phyloP scores from a whole-genome alignment of 37 sponge, comb jelly and placozoan genomes.

The Haliclona indistincta region DNA sequence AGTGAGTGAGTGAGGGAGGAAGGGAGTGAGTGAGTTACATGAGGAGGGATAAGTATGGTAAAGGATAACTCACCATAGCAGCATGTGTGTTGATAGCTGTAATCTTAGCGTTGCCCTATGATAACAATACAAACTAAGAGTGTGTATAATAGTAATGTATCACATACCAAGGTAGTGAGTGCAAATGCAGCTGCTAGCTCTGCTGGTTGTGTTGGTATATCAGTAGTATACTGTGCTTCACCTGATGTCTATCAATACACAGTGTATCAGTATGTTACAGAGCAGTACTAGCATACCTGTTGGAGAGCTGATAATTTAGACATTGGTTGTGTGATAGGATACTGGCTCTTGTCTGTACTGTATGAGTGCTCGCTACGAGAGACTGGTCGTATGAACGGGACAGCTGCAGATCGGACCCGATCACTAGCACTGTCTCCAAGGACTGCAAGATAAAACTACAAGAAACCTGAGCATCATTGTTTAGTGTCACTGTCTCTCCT shows the following conservation, averaged over 20 bases:
- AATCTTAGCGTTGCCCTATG: slow-evolving; percentile 51
- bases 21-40: too few relatives aligned
- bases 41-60: too few relatives aligned
- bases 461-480: too few relatives aligned
- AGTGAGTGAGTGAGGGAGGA: too few relatives aligned
- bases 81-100: slow-evolving; percentile 27
- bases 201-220: slow-evolving; percentile 52
- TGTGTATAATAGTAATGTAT: background rate
- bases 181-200: slow-evolving; percentile 79
- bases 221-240: slow-evolving; percentile 79
- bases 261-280: too few relatives aligned
- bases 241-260: slow-evolving; percentile 64
- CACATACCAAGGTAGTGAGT: slow-evolving; percentile 51
- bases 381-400: slow-evolving; percentile 55
- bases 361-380: slow-evolving; percentile 61
- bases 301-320: slow-evolving; percentile 58
- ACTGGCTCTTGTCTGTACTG: slow-evolving; percentile 36
- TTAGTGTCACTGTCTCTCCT: background rate
- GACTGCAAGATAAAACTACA: slow-evolving; percentile 69
- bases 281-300: slow-evolving; percentile 32
- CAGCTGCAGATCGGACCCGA: slow-evolving; percentile 54
- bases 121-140: background rate
- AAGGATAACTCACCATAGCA: slow-evolving; percentile 31
- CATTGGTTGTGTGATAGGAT: slow-evolving; percentile 64
- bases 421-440: slow-evolving; percentile 25